Base-by-base conservation (phyloP, 2,797 vertebrate species). In the Enteromius viviparus region DNA sequence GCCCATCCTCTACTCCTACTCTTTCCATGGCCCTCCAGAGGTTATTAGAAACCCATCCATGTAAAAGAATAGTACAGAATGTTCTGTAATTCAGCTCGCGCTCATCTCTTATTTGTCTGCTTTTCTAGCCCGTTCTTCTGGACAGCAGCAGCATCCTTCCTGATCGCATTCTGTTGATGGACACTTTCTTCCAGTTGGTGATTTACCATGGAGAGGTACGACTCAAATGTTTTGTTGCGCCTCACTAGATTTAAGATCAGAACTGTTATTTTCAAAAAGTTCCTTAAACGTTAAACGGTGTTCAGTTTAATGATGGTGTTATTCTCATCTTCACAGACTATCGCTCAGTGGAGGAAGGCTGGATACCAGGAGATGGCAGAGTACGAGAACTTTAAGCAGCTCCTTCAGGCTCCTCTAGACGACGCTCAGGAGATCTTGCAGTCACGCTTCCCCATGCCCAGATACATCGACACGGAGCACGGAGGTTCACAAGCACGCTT, bases 141-240 rank as follows among this genome's bases (percentile, higher is more conserved):
- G 98, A 99, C 93, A 99, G 98, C 93, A 96, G 98, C 92, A 99
- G 97, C 76, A 99, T 99, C 91, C 94, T 99, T 84, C 95, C 96
- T 21, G 97, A 99, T 88, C 95, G 96, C 83, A 99, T 99, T 89
- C 92, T 99, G 7, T 93, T 99, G 85, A 99, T 99, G 98, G 98
- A 99, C 91, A 98, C 97, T 26, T 99, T 99, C 93, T 99, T 99
- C 92, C 98, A 99, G 93, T 95, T 99, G 87, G 97, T 99, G 81
- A 99, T 99, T 92, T 99, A 93, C 89, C 97, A 98, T 81, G 97
- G 98, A 89, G 98, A 99, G 96, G 98, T 99, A 55, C 12, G n/a
- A 26, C 15, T 65, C 17, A 40, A 76, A 51, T n/a, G 12, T 32
- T 64, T 58, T 29, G 26, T 62, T 15, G 7, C 69, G 49, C n/a